Percentiles rank a stretch among this genome's conserved stretches.
Conservation (phyloP, 2,888 invertebrate genomes). For the Drosophila acutilabella region DNA sequence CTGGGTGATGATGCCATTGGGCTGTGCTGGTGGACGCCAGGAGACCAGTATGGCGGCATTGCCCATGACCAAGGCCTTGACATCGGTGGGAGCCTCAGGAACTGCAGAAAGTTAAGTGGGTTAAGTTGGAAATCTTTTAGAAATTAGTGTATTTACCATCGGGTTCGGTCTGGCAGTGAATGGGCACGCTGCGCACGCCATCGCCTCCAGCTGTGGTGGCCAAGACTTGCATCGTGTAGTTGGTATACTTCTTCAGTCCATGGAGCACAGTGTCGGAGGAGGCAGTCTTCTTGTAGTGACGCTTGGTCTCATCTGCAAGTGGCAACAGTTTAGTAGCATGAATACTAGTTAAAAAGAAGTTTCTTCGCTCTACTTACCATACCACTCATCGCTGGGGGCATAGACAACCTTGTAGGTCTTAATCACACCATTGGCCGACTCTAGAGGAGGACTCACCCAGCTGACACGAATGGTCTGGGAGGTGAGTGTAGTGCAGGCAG, state of each 20-base stretch:
- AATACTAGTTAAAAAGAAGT: too few relatives aligned
- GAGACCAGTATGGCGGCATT: constrained; percentile 95
- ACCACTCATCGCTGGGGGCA: constrained; percentile 96
- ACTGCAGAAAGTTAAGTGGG: constrained; percentile 86
- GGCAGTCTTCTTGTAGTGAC: constrained; percentile 96
- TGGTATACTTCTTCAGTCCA: constrained; percentile 96
- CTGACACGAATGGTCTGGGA: constrained; percentile 97
- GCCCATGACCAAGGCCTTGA: constrained; percentile 97
- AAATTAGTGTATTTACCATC: constrained; percentile 88
- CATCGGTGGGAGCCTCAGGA: constrained; percentile 96
- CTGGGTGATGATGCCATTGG: constrained; percentile 96
- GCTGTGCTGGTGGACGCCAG: constrained; percentile 96
- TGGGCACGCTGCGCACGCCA: constrained; percentile 91
- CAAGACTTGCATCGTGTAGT: constrained; percentile 98
- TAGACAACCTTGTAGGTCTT: constrained; percentile 98
- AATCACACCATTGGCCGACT: constrained; percentile 96
- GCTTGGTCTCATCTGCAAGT: constrained; percentile 92
- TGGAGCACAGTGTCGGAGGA: constrained; percentile 97
- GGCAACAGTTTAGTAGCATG: neutral
- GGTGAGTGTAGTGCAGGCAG: constrained; percentile 95
- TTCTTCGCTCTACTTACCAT: constrained; percentile 88
- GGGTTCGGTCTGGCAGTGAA: constrained; percentile 97
- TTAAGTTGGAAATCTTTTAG: accelerated
- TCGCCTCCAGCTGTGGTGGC: constrained; percentile 98
- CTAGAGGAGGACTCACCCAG: constrained; percentile 97